These are phyloP conservation scores for Arnoldichthys spilopterus DNA, from an alignment of 2,797 vertebrate genomes.

Conservation along the genomic window DNA sequence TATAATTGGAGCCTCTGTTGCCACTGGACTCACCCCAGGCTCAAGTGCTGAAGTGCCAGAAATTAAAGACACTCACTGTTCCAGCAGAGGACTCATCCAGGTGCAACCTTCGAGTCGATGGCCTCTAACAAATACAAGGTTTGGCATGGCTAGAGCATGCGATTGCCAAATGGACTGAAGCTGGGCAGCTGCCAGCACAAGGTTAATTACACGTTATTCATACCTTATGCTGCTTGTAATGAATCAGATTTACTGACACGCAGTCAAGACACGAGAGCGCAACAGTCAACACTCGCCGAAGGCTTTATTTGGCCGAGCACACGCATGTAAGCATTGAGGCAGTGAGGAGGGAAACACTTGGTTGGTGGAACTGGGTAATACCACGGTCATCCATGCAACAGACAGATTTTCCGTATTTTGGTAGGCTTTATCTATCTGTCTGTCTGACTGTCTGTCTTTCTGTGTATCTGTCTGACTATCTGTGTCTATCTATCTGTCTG, in stretches of 20 bases:
- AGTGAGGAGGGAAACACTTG: not conserved
- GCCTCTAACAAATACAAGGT: conserved; percentile 31
- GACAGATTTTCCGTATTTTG: no score
- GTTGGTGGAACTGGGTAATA: no score
- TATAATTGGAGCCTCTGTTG: conserved; percentile 2
- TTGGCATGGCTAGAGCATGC: conserved; percentile 27
- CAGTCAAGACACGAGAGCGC: conserved; percentile 5
- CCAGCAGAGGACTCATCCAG: conserved; percentile 4
- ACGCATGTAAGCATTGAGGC: conserved; percentile 9
- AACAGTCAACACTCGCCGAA: conserved; percentile 11
- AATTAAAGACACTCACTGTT: conserved; percentile 20
- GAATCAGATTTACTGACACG: conserved; percentile 32
- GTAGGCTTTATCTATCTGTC: no score
- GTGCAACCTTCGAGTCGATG: conserved; percentile 41
- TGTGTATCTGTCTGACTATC: no score
- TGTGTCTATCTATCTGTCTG: no score
- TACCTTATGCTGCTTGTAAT: conserved; percentile 26
- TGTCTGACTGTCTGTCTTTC: no score
- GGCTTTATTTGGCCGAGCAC: conserved; percentile 4
- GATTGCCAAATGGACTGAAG: conserved; percentile 40
- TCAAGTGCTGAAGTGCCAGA: conserved; percentile 15
- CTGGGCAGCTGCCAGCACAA: conserved; percentile 40
- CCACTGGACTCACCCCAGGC: not conserved
- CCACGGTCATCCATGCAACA: no score
- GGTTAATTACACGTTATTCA: conserved; percentile 52